Conservation (phyloP, 2,888 invertebrate genomes). For the Orthosia incerta region DNA sequence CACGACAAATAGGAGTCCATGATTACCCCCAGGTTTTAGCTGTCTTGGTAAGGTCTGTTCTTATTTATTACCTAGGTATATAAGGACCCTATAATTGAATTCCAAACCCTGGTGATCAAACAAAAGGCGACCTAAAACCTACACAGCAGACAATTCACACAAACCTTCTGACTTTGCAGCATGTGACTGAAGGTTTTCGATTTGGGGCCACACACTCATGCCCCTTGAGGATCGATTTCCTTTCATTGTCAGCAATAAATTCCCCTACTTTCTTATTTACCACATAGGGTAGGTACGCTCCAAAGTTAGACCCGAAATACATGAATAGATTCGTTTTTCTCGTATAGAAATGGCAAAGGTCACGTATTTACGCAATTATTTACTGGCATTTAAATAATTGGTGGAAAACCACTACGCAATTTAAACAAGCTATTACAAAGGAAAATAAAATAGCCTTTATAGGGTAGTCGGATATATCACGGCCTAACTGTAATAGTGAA, state of each 20-base stretch:
- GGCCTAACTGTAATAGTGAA: constrained; percentile 1
- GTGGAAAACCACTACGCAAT: constrained; percentile 37
- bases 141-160: constrained; percentile 52
- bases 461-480: constrained; percentile 9
- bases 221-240: constrained; percentile 72
- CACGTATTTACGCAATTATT: constrained; percentile 31
- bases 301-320: constrained; percentile 38
- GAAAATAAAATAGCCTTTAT: constrained; percentile 14
- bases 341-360: constrained; percentile 7
- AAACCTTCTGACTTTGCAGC: constrained; percentile 59
- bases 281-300: constrained; percentile 43
- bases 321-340: constrained; percentile 28
- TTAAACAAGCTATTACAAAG: constrained; percentile 31
- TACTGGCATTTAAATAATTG: constrained; percentile 58
- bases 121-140: constrained; percentile 22
- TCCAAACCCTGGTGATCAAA: constrained; percentile 25
- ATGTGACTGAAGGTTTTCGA: constrained; percentile 73
- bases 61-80: too few species aligned
- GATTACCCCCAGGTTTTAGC: too few species aligned
- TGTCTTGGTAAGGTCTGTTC: too few species aligned
- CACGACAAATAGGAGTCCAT: too few species aligned
- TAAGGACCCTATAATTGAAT: constrained; percentile 9
- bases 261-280: constrained; percentile 67
- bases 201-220: constrained; percentile 66
- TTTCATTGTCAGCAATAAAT: constrained; percentile 75